Conservation (phyloP, 2,888 invertebrate species). For the Oxyteleia sp. region DNA sequence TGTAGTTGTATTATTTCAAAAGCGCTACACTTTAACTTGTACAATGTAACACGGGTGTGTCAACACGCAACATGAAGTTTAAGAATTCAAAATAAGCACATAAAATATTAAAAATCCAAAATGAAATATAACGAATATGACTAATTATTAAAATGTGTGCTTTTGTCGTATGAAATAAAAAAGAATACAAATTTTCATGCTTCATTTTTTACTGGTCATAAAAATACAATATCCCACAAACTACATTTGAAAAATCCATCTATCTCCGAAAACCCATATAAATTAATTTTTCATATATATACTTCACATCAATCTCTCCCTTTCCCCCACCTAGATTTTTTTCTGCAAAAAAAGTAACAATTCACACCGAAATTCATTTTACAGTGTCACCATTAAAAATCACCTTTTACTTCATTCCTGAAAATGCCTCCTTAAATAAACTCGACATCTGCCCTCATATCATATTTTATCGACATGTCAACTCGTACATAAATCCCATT, state of each 20-base stretch:
- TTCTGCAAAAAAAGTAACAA: constrained; percentile 18
- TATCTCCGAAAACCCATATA: constrained; percentile 14
- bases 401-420: constrained; percentile 8
- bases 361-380: constrained; percentile 24
- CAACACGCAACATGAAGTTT: too few relatives aligned
- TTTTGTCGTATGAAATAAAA: too few relatives aligned
- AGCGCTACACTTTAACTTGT: too few relatives aligned
- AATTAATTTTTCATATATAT: constrained; percentile 39
- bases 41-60: too few relatives aligned
- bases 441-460: constrained; percentile 31
- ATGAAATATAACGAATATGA: too few relatives aligned
- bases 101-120: too few relatives aligned
- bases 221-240: not conserved
- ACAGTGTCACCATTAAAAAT: constrained; percentile 11
- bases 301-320: constrained; percentile 31
- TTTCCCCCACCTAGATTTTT: not conserved
- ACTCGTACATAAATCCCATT: constrained; percentile 44
- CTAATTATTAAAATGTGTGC: too few relatives aligned
- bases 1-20: too few relatives aligned
- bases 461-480: constrained; percentile 52
- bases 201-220: not conserved
- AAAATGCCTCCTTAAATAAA: constrained; percentile 37
- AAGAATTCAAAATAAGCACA: too few relatives aligned
- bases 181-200: too few relatives aligned
- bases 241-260: not conserved